Conservation (phyloP, 2,113 vertebrate species). For the Takifugu bimaculatus region DNA sequence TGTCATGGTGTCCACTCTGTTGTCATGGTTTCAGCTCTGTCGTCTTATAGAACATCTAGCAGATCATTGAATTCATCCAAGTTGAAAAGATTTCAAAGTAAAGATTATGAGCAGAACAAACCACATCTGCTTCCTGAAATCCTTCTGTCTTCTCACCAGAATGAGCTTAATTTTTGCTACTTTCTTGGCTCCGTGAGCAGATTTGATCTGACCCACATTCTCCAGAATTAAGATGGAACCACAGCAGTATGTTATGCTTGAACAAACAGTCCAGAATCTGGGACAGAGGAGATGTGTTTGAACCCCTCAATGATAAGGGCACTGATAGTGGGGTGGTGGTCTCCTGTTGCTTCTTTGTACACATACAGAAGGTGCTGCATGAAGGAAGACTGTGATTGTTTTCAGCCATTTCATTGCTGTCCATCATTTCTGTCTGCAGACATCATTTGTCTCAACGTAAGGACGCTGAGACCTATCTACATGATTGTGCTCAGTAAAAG, state of each 20-base stretch:
- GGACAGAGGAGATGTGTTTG: constrained; percentile 25
- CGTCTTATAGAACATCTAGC: too few relatives aligned
- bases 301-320: constrained; percentile 12
- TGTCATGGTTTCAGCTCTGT: too few relatives aligned
- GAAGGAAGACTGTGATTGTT: constrained; percentile 3
- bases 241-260: constrained; percentile 5
- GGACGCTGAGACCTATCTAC: background rate
- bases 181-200: constrained; percentile 1
- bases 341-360: background rate
- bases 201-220: constrained; percentile 24
- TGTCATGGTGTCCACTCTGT: too few relatives aligned
- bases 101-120: too few relatives aligned
- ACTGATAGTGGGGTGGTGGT: too few relatives aligned
- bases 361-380: background rate
- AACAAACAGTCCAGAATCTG: constrained; percentile 23
- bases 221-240: constrained; percentile 15
- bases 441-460: too few relatives aligned
- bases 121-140: background rate
- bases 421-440: background rate
- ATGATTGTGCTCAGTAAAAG: too few relatives aligned
- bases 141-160: background rate
- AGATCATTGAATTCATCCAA: too few relatives aligned
- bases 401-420: background rate
- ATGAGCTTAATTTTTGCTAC: background rate
- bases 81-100: too few relatives aligned